Evolutionary conservation across 1,140 invertebrate genomes (phyloP).

Genomic region (Hycleus phaleratus): DNA sequence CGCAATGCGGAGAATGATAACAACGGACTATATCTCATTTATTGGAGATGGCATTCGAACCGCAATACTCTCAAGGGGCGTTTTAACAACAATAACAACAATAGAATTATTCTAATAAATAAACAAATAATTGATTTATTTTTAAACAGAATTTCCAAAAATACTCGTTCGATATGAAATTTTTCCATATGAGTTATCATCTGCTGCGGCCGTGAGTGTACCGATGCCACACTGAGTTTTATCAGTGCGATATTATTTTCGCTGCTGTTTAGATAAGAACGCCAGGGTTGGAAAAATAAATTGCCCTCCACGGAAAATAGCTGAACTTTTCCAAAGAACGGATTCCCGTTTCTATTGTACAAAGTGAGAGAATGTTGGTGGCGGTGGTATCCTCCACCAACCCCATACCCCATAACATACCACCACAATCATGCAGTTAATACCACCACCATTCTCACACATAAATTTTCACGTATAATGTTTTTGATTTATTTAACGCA

Average conservation of each 20-base stretch:
- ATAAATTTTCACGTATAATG: constrained; percentile 18
- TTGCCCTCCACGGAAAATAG: constrained; percentile 42
- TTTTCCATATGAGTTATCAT: constrained; percentile 35
- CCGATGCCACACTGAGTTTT: constrained; percentile 38
- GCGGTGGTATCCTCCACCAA: neutral
- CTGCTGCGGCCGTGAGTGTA: constrained; percentile 25
- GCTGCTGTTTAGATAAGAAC: constrained; percentile 42
- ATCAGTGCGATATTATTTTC: constrained; percentile 44
- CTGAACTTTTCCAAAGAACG: constrained; percentile 40
- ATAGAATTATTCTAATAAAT: too few species aligned
- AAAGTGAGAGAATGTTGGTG: constrained; percentile 8
- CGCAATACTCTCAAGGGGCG: too few species aligned
- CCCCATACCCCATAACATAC: constrained; percentile 8
- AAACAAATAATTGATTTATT: too few species aligned
- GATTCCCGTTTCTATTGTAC: constrained; percentile 33
- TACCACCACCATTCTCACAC: constrained; percentile 3
- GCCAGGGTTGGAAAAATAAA: constrained; percentile 43
- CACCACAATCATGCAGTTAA: constrained; percentile 6
- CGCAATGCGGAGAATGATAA: too few species aligned
- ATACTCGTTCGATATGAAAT: constrained; percentile 23
- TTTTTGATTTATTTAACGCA: constrained; percentile 18
- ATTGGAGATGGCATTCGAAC: too few species aligned
- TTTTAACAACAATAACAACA: too few species aligned
- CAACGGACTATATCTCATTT: too few species aligned
- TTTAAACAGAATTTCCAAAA: too few species aligned